These are phyloP conservation scores for Mycteria americana DNA, from an alignment of 2,797 vertebrate species.

Conservation along the genomic window DNA sequence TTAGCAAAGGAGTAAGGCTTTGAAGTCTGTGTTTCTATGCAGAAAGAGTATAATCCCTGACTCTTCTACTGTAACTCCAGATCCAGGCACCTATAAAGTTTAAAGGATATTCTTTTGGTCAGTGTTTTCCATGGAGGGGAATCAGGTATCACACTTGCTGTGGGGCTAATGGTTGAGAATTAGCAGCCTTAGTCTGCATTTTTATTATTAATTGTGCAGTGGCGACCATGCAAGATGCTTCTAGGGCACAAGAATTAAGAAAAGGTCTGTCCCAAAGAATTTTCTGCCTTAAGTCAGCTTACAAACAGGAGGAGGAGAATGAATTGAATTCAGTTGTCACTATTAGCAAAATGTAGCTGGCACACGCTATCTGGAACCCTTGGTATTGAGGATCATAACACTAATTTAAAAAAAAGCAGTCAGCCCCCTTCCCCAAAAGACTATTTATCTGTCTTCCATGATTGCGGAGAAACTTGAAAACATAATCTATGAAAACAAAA, in stretches of 20 bases:
- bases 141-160: background rate
- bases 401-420: background rate
- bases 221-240: background rate
- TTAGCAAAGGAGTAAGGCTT: background rate
- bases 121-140: background rate
- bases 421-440: background rate
- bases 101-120: background rate
- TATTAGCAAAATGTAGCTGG: background rate
- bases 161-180: background rate
- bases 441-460: background rate
- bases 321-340: background rate
- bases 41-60: background rate
- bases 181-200: background rate
- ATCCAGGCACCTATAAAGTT: background rate
- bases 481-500: background rate
- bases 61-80: background rate
- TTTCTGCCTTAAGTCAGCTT: background rate
- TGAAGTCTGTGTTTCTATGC: background rate
- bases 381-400: background rate
- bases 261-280: background rate
- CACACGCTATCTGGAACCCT: background rate
- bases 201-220: background rate
- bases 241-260: background rate
- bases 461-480: background rate
- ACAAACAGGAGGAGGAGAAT: background rate